A percentile compares a stretch with the other conserved stretches of the same genome.
Evolutionary conservation across 2,113 vertebrate genomes (phyloP).

Genomic region (Coryphaenoides rupestris): DNA sequence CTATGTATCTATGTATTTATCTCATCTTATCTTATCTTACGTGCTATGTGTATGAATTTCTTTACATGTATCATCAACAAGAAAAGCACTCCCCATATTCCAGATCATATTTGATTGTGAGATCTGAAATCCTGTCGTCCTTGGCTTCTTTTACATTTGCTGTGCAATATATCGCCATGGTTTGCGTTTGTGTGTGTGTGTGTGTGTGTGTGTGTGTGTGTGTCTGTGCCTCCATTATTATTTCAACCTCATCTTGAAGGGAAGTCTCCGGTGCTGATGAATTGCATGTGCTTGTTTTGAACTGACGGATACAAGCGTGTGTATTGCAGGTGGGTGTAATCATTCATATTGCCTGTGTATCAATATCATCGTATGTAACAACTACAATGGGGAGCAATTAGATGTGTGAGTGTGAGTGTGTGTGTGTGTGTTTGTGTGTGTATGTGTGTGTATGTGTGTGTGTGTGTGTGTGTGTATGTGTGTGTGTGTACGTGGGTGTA

Average conservation of each 20-base stretch:
- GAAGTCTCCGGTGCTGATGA: slow-evolving; percentile 63
- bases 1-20: no score
- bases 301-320: slow-evolving; percentile 62
- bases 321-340: slow-evolving; percentile 72
- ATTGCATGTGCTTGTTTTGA: slow-evolving; percentile 64
- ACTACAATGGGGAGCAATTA: slow-evolving; percentile 40
- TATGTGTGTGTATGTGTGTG: slow-evolving; percentile 9
- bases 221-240: slow-evolving; percentile 25
- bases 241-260: slow-evolving; percentile 44
- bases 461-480: neutral
- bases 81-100: no score
- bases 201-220: slow-evolving; percentile 33
- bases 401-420: slow-evolving; percentile 23
- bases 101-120: no score
- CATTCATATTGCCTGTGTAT: slow-evolving; percentile 75
- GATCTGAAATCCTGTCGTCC: no score
- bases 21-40: neutral
- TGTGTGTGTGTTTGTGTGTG: slow-evolving; percentile 7
- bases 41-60: no score
- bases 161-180: no score
- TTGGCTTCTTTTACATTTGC: no score
- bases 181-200: neutral
- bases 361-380: slow-evolving; percentile 52
- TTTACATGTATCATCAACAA: no score
- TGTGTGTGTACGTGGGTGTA: no score